Evolutionary conservation across 2,888 invertebrate species (phyloP).

Genomic region (Xestoiulus laeticollis): DNA sequence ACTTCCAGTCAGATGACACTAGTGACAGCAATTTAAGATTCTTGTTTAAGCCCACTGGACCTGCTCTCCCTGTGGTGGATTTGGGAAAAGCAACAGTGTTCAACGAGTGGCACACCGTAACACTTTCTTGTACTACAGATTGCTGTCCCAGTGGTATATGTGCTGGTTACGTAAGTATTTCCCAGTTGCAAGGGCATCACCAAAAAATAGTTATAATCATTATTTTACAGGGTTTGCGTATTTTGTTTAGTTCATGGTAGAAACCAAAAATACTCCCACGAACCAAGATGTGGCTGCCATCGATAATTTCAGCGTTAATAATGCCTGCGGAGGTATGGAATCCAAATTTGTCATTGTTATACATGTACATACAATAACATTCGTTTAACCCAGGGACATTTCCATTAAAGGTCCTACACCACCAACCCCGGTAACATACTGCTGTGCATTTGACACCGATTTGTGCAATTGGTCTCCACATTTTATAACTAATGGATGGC

Average conservation of each 20-base stretch:
- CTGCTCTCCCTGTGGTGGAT: background rate
- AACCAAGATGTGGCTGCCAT: background rate
- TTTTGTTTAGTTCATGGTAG: background rate
- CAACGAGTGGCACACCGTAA: background rate
- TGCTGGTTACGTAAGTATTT: background rate
- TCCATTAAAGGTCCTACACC: background rate
- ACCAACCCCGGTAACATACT: background rate
- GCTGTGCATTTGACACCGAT: background rate
- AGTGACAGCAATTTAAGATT: background rate
- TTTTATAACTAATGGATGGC: background rate
- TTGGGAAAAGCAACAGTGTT: background rate
- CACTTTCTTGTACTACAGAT: background rate
- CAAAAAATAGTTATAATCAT: too few relatives aligned
- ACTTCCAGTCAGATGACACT: background rate
- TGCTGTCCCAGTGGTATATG: background rate
- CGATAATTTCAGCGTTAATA: background rate
- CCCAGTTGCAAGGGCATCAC: background rate
- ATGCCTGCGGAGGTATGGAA: background rate
- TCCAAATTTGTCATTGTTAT: background rate
- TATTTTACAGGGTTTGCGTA: background rate
- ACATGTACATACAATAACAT: background rate
- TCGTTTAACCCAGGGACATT: background rate
- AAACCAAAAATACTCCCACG: background rate
- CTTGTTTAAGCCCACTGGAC: background rate
- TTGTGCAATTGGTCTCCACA: conserved; percentile 14